Percentiles rank a stretch among this genome's conserved stretches.
These are phyloP conservation scores for Hartigia nigra DNA, from an alignment of 2,888 invertebrate genomes.

Conservation along the genomic window DNA sequence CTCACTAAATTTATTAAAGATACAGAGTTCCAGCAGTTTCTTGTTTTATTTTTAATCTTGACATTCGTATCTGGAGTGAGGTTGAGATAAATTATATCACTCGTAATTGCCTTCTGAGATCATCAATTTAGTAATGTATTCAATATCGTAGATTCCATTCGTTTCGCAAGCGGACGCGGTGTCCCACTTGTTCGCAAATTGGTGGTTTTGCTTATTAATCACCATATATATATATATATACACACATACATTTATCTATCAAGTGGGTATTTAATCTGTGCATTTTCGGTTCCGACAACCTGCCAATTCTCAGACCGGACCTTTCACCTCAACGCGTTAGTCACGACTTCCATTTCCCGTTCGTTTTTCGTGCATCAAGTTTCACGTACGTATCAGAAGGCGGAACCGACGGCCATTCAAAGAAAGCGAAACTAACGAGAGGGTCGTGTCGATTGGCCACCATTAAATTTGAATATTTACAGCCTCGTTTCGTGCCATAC, in stretches of 20 bases:
- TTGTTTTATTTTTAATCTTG: background rate
- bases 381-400: conserved; percentile 6
- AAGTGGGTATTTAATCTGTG: background rate
- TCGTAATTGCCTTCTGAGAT: background rate
- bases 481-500: conserved; percentile 8
- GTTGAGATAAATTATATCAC: background rate
- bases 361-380: background rate
- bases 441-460: conserved; percentile 6
- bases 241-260: background rate
- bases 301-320: conserved; percentile 1
- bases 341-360: background rate
- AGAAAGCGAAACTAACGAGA: conserved; percentile 22
- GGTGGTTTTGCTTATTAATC: background rate
- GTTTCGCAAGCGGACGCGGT: background rate
- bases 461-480: conserved; percentile 14
- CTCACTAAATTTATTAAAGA: background rate
- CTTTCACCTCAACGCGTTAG: conserved; percentile 7
- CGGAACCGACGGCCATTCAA: conserved; percentile 3
- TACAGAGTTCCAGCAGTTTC: background rate
- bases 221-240: background rate
- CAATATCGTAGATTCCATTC: background rate
- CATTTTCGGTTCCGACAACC: background rate
- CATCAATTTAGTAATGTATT: background rate
- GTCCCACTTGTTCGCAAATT: conserved; percentile 1
- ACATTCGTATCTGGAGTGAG: background rate